Percentiles rank a stretch among this genome's conserved stretches.
These are phyloP conservation scores for Sabatieria punctata DNA, from an alignment of 2,888 invertebrate species.

Conservation along the genomic window DNA sequence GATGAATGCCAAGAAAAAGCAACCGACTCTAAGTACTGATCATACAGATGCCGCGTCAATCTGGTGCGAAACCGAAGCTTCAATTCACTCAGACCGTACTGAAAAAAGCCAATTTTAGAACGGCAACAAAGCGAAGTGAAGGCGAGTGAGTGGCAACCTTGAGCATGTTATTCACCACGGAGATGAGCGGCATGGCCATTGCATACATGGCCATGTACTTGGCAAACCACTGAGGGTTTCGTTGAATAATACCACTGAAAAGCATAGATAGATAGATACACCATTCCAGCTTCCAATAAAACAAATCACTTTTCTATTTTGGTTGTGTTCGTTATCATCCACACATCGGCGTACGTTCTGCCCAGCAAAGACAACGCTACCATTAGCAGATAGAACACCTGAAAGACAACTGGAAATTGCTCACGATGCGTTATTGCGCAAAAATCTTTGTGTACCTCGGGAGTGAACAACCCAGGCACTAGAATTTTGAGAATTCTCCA, in stretches of 20 bases:
- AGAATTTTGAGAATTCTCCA: constrained; percentile 16
- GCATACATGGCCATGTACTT: constrained; percentile 57
- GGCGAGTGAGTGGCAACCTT: constrained; percentile 49
- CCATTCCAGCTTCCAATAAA: background rate
- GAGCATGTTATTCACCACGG: constrained; percentile 74
- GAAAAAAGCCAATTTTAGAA: constrained; percentile 15
- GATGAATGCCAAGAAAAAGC: background rate
- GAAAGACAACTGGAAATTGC: background rate
- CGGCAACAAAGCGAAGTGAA: background rate
- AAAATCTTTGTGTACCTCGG: constrained; percentile 14
- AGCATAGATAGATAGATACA: background rate
- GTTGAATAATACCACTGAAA: constrained; percentile 75
- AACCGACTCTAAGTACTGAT: constrained; percentile 74
- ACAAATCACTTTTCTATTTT: constrained; percentile 57
- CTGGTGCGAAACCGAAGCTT: constrained; percentile 76
- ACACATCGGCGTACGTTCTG: constrained; percentile 82
- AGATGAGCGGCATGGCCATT: constrained; percentile 73
- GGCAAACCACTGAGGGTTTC: constrained; percentile 58
- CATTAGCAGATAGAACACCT: constrained; percentile 26
- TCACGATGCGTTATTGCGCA: background rate
- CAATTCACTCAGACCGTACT: constrained; percentile 77
- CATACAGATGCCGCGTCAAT: constrained; percentile 65
- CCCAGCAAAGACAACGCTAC: constrained; percentile 60
- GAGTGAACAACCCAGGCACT: constrained; percentile 18
- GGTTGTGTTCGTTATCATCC: constrained; percentile 89